Percentiles rank a stretch among this genome's conserved stretches.
Conservation (phyloP, 2,888 invertebrate genomes). For the Cephus nigrinus region DNA sequence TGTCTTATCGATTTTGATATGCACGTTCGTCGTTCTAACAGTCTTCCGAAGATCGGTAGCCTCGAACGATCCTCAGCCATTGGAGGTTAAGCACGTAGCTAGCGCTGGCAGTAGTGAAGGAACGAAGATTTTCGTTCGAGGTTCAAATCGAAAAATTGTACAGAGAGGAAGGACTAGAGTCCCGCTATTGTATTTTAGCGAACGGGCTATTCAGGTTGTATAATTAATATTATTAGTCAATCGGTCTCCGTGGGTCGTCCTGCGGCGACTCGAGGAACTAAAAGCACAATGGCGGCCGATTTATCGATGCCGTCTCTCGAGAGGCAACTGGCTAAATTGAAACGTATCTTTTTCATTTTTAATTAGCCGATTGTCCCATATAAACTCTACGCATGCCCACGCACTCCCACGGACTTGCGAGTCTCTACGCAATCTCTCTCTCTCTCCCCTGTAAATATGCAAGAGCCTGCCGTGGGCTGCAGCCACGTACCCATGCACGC, state of each 20-base stretch:
- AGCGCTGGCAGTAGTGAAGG: not conserved
- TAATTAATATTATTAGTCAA: not conserved
- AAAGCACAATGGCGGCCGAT: not conserved
- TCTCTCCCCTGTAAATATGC: conserved; percentile 24
- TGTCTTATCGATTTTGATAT: not conserved
- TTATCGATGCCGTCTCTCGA: not conserved
- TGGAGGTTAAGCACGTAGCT: not conserved
- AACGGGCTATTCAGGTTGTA: not conserved
- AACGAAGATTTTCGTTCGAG: not conserved
- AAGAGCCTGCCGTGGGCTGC: not conserved
- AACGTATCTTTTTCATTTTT: not conserved
- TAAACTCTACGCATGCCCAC: conserved; percentile 25
- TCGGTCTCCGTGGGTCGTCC: not conserved
- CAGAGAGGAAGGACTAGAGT: too few relatives aligned
- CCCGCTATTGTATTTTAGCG: too few relatives aligned
- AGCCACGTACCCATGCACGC: not conserved
- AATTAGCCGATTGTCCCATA: not conserved
- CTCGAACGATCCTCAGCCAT: not conserved
- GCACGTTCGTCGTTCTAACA: not conserved
- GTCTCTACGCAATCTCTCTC: conserved; percentile 29
- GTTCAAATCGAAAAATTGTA: too few relatives aligned
- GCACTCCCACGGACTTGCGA: conserved; percentile 35
- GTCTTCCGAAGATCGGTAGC: not conserved
- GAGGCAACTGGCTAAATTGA: not conserved
- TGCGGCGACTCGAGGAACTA: not conserved